phyloP scores from a whole-genome alignment of 1,140 invertebrate genomes.

The Sinonovacula constricta region DNA sequence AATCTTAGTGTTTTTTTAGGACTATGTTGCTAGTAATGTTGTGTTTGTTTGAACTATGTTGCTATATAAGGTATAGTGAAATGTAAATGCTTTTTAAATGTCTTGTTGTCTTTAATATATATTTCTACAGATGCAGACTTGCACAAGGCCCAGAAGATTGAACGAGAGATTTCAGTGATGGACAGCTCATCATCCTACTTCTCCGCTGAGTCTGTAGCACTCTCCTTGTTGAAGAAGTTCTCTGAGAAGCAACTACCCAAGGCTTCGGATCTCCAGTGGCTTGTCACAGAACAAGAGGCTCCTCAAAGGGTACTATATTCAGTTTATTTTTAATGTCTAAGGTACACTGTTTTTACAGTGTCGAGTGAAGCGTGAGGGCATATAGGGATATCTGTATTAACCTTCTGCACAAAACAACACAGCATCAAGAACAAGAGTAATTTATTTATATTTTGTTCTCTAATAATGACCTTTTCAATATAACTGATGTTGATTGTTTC shows the following conservation, averaged over 20 bases:
- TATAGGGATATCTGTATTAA: too few relatives aligned
- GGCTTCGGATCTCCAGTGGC: constrained; percentile 89
- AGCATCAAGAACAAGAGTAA: too few relatives aligned
- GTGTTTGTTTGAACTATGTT: too few relatives aligned
- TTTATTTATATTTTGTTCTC: too few relatives aligned
- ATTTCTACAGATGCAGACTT: constrained; percentile 66
- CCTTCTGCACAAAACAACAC: too few relatives aligned
- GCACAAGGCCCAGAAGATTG: constrained; percentile 42
- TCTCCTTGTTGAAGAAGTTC: constrained; percentile 88
- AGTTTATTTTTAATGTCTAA: constrained; percentile 16
- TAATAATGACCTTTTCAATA: too few relatives aligned
- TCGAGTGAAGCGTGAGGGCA: too few relatives aligned
- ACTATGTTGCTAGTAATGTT: too few relatives aligned
- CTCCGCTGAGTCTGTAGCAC: constrained; percentile 89
- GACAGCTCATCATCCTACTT: constrained; percentile 23
- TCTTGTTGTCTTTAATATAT: background rate
- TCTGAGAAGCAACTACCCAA: constrained; percentile 88
- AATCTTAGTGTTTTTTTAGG: too few relatives aligned
- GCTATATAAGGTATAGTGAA: too few relatives aligned
- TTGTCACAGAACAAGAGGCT: constrained; percentile 88
- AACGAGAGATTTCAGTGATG: constrained; percentile 10
- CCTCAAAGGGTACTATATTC: constrained; percentile 86
- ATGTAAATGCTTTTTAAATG: too few relatives aligned
- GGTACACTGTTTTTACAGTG: background rate
- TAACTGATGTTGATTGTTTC: too few relatives aligned